A percentile compares a stretch with the other conserved stretches of the same genome.
Conservation (phyloP, 1,140 invertebrate genomes). For the Heterodera schachtii region DNA sequence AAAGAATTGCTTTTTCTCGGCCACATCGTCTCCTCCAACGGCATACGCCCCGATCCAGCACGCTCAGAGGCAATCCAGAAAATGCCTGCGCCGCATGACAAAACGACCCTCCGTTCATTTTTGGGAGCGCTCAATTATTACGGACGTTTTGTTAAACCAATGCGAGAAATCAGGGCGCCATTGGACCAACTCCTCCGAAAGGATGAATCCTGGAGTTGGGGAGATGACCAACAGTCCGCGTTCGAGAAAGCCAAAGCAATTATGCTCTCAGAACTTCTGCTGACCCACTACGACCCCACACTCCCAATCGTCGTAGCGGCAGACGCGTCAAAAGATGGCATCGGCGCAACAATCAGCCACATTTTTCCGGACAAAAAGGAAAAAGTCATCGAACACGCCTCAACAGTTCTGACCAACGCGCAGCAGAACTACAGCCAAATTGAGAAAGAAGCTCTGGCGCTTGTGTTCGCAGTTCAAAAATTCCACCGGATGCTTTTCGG, state of each 20-base stretch:
- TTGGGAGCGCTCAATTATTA: slow-evolving; percentile 55
- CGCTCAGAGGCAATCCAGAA: slow-evolving; percentile 42
- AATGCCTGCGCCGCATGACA: slow-evolving; percentile 42
- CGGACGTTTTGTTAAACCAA: slow-evolving; percentile 41
- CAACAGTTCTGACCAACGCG: slow-evolving; percentile 57
- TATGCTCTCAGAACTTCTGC: slow-evolving; percentile 41
- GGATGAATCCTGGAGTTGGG: slow-evolving; percentile 52
- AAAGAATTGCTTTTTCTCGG: slow-evolving; percentile 41
- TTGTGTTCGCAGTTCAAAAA: background rate
- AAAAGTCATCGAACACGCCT: background rate
- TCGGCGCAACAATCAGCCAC: slow-evolving; percentile 53
- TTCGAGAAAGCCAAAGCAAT: slow-evolving; percentile 47
- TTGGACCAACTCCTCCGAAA: slow-evolving; percentile 51
- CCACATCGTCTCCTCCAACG: slow-evolving; percentile 38
- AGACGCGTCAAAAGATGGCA: slow-evolving; percentile 56
- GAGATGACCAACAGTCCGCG: slow-evolving; percentile 28
- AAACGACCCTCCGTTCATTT: slow-evolving; percentile 38
- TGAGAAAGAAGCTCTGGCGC: background rate
- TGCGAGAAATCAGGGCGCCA: slow-evolving; percentile 39
- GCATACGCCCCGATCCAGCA: slow-evolving; percentile 41
- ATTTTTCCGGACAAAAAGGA: background rate
- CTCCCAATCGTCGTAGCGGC: slow-evolving; percentile 50
- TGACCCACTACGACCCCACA: slow-evolving; percentile 51
- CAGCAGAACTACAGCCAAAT: slow-evolving; percentile 68
- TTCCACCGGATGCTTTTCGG: slow-evolving; percentile 70